Evolutionary conservation across 2,888 invertebrate species (phyloP).

Genomic region (Idaea dimidiata): DNA sequence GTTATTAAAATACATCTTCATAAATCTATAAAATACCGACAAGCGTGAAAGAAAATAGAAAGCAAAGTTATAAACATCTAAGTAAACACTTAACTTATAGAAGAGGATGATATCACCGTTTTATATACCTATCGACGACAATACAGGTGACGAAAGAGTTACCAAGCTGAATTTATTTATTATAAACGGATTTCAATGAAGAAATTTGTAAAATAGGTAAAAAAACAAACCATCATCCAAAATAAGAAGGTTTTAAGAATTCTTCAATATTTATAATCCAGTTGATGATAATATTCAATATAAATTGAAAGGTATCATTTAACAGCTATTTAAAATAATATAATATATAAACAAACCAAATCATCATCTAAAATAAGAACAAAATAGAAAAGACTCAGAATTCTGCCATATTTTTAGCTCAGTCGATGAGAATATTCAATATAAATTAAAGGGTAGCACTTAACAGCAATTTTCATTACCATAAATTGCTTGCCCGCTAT

Average conservation of each 20-base stretch:
- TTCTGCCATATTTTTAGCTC: background rate
- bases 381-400: background rate
- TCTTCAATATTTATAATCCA: too few species aligned
- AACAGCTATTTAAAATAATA: background rate
- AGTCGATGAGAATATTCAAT: background rate
- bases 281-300: background rate
- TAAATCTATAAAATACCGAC: background rate
- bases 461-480: slow-evolving; percentile 2
- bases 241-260: too few species aligned
- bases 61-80: slow-evolving; percentile 8
- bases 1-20: too few species aligned
- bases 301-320: background rate
- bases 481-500: slow-evolving; percentile 33
- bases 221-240: too few species aligned
- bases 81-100: background rate
- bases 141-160: background rate
- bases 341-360: background rate
- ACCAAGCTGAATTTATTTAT: background rate
- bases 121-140: background rate
- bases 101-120: slow-evolving; percentile 18
- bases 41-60: background rate
- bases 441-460: background rate
- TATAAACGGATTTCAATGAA: background rate
- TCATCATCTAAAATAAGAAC: background rate
- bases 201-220: background rate